Conservation (phyloP, 2,888 invertebrate species). For the Myopa testacea region DNA sequence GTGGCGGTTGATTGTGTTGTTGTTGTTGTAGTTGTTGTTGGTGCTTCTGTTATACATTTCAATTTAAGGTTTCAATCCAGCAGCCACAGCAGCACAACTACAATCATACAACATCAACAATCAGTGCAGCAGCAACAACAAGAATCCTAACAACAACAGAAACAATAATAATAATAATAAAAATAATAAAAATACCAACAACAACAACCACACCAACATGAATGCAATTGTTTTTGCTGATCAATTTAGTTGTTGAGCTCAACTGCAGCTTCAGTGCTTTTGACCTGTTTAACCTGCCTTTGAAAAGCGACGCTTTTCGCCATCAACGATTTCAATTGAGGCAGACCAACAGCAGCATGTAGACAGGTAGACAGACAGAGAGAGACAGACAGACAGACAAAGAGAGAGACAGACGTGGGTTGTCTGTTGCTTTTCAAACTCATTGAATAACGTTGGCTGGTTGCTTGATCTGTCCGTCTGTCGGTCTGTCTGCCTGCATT, state of each 20-base stretch:
- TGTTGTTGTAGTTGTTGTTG: slow-evolving; percentile 41
- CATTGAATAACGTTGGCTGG: not conserved
- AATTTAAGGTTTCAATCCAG: slow-evolving; percentile 50
- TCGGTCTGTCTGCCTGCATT: slow-evolving; percentile 12
- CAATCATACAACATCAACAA: too few relatives aligned
- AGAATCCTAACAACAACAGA: not conserved
- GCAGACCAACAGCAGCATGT: slow-evolving; percentile 22
- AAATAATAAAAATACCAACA: not conserved
- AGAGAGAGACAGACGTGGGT: not conserved
- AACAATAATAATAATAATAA: not conserved
- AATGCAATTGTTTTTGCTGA: slow-evolving; percentile 59
- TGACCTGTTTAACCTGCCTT: slow-evolving; percentile 65
- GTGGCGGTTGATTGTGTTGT: slow-evolving; percentile 40
- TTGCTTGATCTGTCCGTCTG: not conserved
- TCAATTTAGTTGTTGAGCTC: slow-evolving; percentile 61
- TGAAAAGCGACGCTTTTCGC: slow-evolving; percentile 42
- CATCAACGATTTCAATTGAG: slow-evolving; percentile 37
- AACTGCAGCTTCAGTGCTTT: slow-evolving; percentile 51
- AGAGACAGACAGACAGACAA: not conserved
- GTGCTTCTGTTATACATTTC: slow-evolving; percentile 56
- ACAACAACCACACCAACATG: slow-evolving; percentile 34
- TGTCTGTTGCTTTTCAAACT: not conserved
- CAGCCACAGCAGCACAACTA: slow-evolving; percentile 15
- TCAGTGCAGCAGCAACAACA: slow-evolving; percentile 14
- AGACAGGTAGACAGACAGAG: not conserved